Evolutionary conservation across 1,140 invertebrate genomes (phyloP), one percentile per base, ranked within the genome.

Genomic region (Drosophila mojavensis): DNA sequence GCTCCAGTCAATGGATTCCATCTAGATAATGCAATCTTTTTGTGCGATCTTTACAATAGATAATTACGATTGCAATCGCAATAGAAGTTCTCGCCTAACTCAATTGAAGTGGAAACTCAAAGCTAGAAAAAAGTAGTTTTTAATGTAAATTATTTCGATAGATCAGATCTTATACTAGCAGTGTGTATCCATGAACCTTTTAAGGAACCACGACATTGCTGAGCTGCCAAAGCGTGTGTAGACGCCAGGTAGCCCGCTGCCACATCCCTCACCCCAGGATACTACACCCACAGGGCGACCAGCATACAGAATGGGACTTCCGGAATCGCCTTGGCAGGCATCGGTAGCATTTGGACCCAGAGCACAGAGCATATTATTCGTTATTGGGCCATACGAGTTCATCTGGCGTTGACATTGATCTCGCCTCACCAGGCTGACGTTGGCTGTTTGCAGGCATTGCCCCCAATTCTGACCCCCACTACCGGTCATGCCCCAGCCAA

Each of bases 201-300:
- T 81, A 0, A 90, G 13, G 51, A 70, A 82, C 1, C 20, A 60
- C 0, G 39, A 61, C 15, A 89, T 71, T 3, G 15, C 1, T 0
- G 45, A 33, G 39, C 67, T 78, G 30, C 64, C 65, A 1, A 88
- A 51, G 7, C 70, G 68, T 7, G 83, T 88, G 15, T 95, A 96
- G 10, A 95, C 94, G 3, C 95, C 95, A 0, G 95, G 95, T n/a
- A 41, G 51, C n/a, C 78, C 74, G 9, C 48, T 54, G 47, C 84
- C 84, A 48, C 84, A 89, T 1, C 71, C 93, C 41, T 92, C 81
- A 41, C 95, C 95, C 94, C 94, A 95, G 15, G 94, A 95, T 0
- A 94, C 93, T 4, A 95, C 82, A 36, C 88, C 88, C 9, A 51
- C 76, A 0, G 60, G n/a, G 5, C 72, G 78, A 5, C 60, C 70